Base-by-base conservation (phyloP, 2,888 invertebrate species). In the Hirtodrosophila alboralis region DNA sequence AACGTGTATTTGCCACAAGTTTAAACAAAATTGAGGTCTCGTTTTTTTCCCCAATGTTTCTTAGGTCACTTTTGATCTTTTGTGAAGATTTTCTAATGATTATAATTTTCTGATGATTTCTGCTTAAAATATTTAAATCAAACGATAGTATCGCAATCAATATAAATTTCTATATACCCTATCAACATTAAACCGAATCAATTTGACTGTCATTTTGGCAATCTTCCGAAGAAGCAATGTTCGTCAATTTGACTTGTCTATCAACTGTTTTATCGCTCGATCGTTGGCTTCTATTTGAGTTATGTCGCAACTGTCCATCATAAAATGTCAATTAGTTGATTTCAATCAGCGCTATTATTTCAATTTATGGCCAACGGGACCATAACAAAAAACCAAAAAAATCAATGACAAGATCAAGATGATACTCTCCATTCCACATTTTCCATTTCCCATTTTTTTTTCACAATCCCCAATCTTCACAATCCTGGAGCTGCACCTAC, bases 291-390 rank as follows among this genome's bases (percentile, higher is more conserved):
- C 37, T 30, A 34, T 30, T 45, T 61, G 65, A 69, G 52, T 53
- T 43, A 64, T 52, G 44, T 56, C 43, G 48, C 59, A 64, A 62
- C 67, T 74, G 80, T 63, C 61, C 43, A 74, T 81, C 81, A 84
- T 83, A 84, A 81, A 84, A 83, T 72, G 81, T 79, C 81, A 84
- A 83, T 83, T 83, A 83, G 69, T 66, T 70, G 81, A 80, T 80
- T 60, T 74, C 76, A 76, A 83, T 83, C 84, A 72, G 58, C 53
- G 68, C 71, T 71, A 75, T 80, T 74, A 76, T 78, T 66, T 68
- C 75, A 81, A 79, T 78, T 78, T 77, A 78, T 83, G 68, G 63
- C 64, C 62, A 69, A 64, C 56, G 75, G 78, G 66, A 78, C 18
- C 12, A 45, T 47, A 44, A 26, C 34, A 16, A 41, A 56, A 18